Percentiles rank a stretch among this genome's conserved stretches.
Conservation (phyloP, 2,113 vertebrate genomes). For the Salvator merianae region DNA sequence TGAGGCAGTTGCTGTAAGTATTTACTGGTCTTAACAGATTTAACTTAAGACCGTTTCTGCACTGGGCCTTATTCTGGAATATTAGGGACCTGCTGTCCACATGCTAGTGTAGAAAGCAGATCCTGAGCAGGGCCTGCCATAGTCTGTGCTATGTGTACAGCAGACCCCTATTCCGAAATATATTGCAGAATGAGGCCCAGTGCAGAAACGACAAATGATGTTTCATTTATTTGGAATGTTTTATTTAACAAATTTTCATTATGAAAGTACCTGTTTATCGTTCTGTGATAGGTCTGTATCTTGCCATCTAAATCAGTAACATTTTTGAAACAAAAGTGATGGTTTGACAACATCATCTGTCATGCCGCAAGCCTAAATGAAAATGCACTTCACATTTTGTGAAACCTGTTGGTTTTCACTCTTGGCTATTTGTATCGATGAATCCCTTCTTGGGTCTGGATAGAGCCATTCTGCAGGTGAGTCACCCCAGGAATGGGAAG, state of each 20-base stretch:
- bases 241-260: conserved; percentile 1
- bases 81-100: too few relatives aligned
- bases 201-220: not conserved
- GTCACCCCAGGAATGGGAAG: not conserved
- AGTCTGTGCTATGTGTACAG: too few relatives aligned
- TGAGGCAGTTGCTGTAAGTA: conserved; percentile 88
- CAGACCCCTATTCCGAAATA: too few relatives aligned
- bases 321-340: not conserved
- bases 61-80: too few relatives aligned
- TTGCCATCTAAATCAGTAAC: not conserved
- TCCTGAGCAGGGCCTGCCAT: too few relatives aligned
- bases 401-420: not conserved
- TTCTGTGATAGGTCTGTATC: not conserved
- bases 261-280: conserved; percentile 3
- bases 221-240: not conserved
- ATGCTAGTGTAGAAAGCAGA: too few relatives aligned
- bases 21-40: conserved; percentile 28
- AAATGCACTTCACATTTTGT: not conserved
- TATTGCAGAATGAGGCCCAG: too few relatives aligned
- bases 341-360: not conserved
- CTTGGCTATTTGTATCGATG: not conserved
- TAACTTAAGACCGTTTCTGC: too few relatives aligned
- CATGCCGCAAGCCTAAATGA: not conserved
- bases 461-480: too few relatives aligned
- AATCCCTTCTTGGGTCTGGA: too few relatives aligned